Conservation (phyloP, 2,888 invertebrate genomes). For the Aleiodes leptofemur region DNA sequence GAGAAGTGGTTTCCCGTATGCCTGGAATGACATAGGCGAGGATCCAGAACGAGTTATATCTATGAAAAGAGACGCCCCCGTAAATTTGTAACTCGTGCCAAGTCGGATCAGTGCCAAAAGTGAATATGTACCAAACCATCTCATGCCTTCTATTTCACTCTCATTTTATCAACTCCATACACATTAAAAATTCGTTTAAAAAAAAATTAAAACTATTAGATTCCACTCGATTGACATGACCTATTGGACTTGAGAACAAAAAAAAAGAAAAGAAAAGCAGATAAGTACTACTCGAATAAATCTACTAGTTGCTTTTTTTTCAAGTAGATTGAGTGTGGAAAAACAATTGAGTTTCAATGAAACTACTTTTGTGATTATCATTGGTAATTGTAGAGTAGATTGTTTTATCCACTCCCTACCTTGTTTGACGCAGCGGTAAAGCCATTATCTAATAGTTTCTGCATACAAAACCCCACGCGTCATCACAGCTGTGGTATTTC, state of each 20-base stretch:
- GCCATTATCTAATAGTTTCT: conserved; percentile 25
- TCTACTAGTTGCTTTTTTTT: not conserved
- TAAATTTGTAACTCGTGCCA: conserved; percentile 7
- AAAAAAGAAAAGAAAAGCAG: not conserved
- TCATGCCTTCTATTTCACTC: conserved; percentile 49
- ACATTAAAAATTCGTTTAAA: conserved; percentile 27
- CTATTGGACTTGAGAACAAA: conserved; percentile 11
- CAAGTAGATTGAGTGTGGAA: too few relatives aligned
- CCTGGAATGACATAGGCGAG: conserved; percentile 8
- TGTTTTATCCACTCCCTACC: conserved; percentile 18
- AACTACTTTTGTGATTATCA: conserved; percentile 12
- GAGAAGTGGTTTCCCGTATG: conserved; percentile 24
- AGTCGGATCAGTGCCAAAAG: conserved; percentile 29
- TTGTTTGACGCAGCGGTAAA: conserved; percentile 5
- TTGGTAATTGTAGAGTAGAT: not conserved
- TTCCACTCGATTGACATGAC: conserved; percentile 55
- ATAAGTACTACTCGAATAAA: not conserved
- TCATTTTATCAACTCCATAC: conserved; percentile 45
- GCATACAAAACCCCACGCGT: conserved; percentile 18
- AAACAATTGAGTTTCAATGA: conserved; percentile 12
- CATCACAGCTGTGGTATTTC: conserved; percentile 37
- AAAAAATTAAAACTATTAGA: conserved; percentile 39
- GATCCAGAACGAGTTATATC: conserved; percentile 19
- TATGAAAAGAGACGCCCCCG: conserved; percentile 19
- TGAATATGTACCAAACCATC: conserved; percentile 47